phyloP scores from a whole-genome alignment of 2,888 invertebrate species.

The Nemapogon koenigi region DNA sequence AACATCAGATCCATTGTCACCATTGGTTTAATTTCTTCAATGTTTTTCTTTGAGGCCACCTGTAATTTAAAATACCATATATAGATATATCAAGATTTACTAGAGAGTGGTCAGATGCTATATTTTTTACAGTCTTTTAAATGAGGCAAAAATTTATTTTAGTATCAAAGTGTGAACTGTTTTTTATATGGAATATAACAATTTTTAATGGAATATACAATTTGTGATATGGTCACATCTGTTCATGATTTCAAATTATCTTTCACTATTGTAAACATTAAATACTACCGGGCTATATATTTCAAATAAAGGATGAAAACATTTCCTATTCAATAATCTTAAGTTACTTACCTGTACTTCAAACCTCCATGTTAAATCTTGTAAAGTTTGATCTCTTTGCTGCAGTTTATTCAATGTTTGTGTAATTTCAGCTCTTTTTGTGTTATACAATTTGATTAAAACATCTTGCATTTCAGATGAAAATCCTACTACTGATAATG shows the following conservation, averaged over 20 bases:
- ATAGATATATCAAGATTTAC: no score
- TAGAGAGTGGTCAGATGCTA: not conserved
- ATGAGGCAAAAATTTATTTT: no score
- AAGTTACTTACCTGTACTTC: constrained; percentile 56
- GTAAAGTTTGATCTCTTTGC: constrained; percentile 41
- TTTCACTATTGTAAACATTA: no score
- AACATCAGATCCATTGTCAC: constrained; percentile 44
- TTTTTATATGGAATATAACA: no score
- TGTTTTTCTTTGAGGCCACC: constrained; percentile 36
- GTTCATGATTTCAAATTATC: no score
- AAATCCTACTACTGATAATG: constrained; percentile 62
- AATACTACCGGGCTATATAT: not conserved
- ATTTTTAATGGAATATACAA: no score
- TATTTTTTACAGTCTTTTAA: no score
- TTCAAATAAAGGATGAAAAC: not conserved
- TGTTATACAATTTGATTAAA: constrained; percentile 64
- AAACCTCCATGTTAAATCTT: constrained; percentile 51
- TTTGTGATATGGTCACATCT: no score
- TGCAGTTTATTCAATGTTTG: constrained; percentile 51
- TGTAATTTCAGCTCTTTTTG: constrained; percentile 61
- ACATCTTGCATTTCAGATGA: constrained; percentile 64
- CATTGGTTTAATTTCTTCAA: constrained; percentile 39
- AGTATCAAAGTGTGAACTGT: no score
- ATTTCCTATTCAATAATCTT: no score
- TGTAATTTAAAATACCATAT: no score